A percentile compares a stretch with the other conserved stretches of the same genome.
phyloP scores from a whole-genome alignment of 2,113 vertebrate species.

The Motacilla alba region DNA sequence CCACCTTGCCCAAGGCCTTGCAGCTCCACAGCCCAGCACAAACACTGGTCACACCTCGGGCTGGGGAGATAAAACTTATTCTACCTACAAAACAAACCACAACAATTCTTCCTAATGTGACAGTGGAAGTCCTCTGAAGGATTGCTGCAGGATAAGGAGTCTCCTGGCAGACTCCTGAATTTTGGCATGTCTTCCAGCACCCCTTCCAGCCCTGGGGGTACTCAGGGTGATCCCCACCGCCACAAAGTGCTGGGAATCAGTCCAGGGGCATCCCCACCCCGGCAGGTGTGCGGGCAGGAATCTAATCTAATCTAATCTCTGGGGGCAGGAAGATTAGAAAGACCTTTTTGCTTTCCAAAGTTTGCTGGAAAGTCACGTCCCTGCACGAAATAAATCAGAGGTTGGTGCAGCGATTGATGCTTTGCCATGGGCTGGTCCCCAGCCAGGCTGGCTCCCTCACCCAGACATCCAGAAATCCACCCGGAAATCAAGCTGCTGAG shows the following conservation, averaged over 20 bases:
- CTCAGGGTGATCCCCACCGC: background rate
- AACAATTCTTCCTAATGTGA: accelerated
- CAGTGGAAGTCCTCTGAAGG: background rate
- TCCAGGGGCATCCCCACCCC: background rate
- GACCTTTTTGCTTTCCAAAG: background rate
- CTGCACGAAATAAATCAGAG: background rate
- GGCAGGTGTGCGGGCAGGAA: accelerated
- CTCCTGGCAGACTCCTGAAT: background rate
- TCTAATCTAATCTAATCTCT: no score
- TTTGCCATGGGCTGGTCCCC: background rate
- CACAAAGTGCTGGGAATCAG: background rate
- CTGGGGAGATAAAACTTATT: background rate
- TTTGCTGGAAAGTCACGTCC: background rate
- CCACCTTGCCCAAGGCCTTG: background rate
- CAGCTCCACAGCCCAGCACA: background rate
- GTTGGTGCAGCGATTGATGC: background rate
- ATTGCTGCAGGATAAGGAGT: background rate
- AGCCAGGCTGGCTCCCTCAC: background rate
- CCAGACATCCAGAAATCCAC: background rate
- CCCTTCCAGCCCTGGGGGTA: background rate
- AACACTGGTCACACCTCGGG: accelerated
- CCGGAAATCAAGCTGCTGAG: background rate
- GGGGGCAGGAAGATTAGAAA: background rate
- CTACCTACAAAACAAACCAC: background rate
- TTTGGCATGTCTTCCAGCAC: background rate